phyloP scores from a whole-genome alignment of 2,797 vertebrate genomes.

The Fistularia tabacaria region DNA sequence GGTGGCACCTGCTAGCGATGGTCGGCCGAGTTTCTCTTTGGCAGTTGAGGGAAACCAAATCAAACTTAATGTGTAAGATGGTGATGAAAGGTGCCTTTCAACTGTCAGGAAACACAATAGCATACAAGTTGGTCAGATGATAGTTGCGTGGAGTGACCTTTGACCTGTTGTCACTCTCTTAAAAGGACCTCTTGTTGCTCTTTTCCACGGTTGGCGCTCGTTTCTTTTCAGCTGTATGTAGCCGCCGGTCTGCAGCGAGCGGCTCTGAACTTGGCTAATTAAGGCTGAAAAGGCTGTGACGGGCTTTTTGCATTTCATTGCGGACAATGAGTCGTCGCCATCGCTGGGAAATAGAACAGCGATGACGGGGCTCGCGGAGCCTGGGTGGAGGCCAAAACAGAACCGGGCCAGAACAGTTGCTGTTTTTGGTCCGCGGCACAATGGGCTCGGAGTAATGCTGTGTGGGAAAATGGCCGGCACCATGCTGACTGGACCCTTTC shows the following conservation, averaged over 20 bases:
- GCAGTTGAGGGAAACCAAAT: too few relatives aligned
- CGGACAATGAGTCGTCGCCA: conserved; percentile 47
- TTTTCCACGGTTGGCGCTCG: conserved; percentile 35
- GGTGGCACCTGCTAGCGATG: conserved; percentile 4
- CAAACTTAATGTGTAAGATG: too few relatives aligned
- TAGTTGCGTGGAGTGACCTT: conserved; percentile 31
- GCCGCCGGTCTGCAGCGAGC: conserved; percentile 54
- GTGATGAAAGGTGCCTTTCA: background rate
- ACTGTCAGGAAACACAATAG: conserved; percentile 26
- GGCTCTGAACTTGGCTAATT: conserved; percentile 70
- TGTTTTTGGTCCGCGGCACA: conserved; percentile 50
- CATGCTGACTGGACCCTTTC: conserved; percentile 30
- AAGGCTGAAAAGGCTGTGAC: conserved; percentile 59
- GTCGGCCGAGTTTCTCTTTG: background rate
- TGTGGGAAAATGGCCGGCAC: conserved; percentile 52
- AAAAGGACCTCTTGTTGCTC: conserved; percentile 49
- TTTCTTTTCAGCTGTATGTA: conserved; percentile 51
- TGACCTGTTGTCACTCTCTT: conserved; percentile 52
- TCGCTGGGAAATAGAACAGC: conserved; percentile 21
- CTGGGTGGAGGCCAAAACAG: conserved; percentile 37
- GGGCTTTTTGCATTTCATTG: conserved; percentile 52
- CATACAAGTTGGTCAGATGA: too few relatives aligned
- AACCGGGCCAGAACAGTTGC: conserved; percentile 44
- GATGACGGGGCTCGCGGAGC: conserved; percentile 22
- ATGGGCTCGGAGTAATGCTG: conserved; percentile 27